Evolutionary conservation across 1,140 invertebrate genomes (phyloP), one percentile per base, ranked within the genome.

Genomic region (Sitobion miscanthi): DNA sequence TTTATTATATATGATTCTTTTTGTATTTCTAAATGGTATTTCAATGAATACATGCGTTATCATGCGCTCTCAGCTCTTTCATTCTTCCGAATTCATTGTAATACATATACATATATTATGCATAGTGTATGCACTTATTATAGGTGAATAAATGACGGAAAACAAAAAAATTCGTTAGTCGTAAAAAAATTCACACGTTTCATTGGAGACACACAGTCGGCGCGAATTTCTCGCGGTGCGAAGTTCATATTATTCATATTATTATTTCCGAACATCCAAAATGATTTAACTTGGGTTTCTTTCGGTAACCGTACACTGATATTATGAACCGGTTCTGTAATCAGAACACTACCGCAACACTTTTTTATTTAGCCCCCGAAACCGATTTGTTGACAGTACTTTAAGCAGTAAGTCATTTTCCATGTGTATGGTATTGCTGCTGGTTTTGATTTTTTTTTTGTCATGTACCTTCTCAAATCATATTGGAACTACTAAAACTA

Each of bases 1-100:
- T 86, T 86, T 47, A 14, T 86, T 86, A n/a, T 86, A 30, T 86
- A 30, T 86, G 23, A 86, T 86, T 47, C 42, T 86, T 86, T 47
- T n/a, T 77, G 62, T 86, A 20, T 47, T 86, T 86, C 9, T 47
- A 4, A 86, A 86, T 86, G 5, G 42, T 47, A 42, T 47, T 86
- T n/a, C 85, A 86, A 86, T 86, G 42, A 47, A 86, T 42, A 85
- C 38, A 47, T 47, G 85, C 42, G 42, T 25, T 86, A 47, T 86
- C 42, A 47, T 47, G 85, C 85, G 30, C 42, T 86, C 85, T 47
- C 25, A 45, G 42, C 38, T 86, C 23, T 86, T 86, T 86, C 23
- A 45, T 86, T 87, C 25, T 47, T n/a, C 30, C 9, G 8, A 87
- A 87, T 25, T 20, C 45, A 30, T 49, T 30, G 45, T 30, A 20